Base-by-base conservation (phyloP, 2,888 invertebrate genomes). In the Standfussiana lucernea region DNA sequence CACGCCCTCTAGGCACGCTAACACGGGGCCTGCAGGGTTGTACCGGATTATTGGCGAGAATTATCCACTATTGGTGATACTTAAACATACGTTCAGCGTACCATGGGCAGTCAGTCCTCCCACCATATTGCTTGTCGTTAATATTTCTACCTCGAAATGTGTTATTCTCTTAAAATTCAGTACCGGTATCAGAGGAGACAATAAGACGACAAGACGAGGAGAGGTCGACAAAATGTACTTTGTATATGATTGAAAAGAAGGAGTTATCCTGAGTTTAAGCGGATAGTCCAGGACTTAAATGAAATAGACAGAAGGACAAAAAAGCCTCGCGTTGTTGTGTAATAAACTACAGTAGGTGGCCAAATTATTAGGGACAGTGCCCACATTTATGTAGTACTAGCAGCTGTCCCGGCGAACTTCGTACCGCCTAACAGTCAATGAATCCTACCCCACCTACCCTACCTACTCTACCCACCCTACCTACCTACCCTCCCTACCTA, bases 1-100 rank as follows among this genome's bases (percentile, higher is more conserved):
- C 53, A 72, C 85, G 72, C 85, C 83, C 56, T 15, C 42, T 28
- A 50, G 8, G 18, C n/a, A 40, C 40, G 47, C 24, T 70, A 53
- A 71, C 71, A 18, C 6, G 50, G 32, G 50, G 53, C 53, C 50
- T 15, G 28, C 3, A 37, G 74, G 66, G 42, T 66, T 40, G 3
- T 64, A n/a, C 15, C 15, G 71, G 28, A 42, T 53, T 66, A 50
- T 24, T 40, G 59, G 37, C 10, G 13, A 6, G 47, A 18, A 47
- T 64, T 56, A 24, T 40, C 11, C 13, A 40, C 1, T n/a, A 45
- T n/a, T 42, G 18, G 72, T 1, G 15, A 18, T 68, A 21, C 11
- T 77, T 59, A 40, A 59, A 37, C 42, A 18, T 75, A 75, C 28
- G 35, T 28, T 11, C 2, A 64, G 32, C 1, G 21, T 32, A 18